Evolutionary conservation across 2,113 vertebrate genomes (phyloP).

Genomic region (Dasyornis broadbenti): DNA sequence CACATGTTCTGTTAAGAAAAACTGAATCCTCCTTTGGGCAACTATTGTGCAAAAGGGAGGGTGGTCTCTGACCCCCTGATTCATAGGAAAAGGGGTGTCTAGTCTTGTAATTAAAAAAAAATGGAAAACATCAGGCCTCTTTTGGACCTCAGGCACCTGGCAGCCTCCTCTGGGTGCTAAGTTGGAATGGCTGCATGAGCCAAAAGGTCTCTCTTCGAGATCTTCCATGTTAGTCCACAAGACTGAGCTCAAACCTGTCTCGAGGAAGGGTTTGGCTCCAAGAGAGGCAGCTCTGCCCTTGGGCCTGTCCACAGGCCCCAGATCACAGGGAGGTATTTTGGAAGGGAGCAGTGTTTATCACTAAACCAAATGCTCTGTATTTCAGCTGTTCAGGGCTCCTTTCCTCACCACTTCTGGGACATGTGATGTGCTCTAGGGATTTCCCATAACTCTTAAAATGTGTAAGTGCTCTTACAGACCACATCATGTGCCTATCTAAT

Average conservation of each 20-base stretch:
- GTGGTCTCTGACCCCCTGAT: background rate
- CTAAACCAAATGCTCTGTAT: background rate
- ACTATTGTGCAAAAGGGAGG: background rate
- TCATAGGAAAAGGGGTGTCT: background rate
- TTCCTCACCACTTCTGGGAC: background rate
- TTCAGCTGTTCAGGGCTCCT: background rate
- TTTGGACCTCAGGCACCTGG: background rate
- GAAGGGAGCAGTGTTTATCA: background rate
- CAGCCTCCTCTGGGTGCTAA: background rate
- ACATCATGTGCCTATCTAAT: background rate
- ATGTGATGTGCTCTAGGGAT: background rate
- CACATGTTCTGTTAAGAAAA: background rate
- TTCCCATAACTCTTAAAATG: background rate
- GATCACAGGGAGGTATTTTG: background rate
- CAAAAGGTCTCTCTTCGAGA: background rate
- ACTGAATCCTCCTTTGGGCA: background rate
- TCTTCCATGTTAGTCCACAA: background rate
- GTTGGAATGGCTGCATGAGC: accelerated
- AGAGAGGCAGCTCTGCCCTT: background rate
- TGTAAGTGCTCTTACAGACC: background rate
- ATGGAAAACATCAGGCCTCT: background rate
- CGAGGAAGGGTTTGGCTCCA: background rate
- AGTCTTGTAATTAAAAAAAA: background rate
- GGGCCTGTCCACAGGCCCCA: background rate
- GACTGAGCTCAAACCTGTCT: background rate